Evolutionary conservation across 2,113 vertebrate species (phyloP), one percentile per base, ranked within the genome.

Genomic region (Orientallactaga bullata): DNA sequence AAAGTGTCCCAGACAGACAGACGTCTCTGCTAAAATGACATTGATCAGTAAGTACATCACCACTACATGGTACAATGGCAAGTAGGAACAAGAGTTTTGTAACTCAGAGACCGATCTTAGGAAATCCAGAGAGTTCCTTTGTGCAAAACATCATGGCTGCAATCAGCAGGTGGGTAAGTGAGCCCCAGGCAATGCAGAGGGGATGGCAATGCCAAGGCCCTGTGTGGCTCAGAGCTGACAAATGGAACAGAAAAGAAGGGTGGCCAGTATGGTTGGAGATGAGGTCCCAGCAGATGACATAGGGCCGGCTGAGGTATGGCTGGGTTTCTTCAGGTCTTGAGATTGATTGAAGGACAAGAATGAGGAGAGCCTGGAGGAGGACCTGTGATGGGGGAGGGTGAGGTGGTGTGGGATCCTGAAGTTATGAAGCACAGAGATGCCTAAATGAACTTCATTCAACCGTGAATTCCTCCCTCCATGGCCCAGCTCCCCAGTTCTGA

Each of bases 401-500:
- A 26, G 3, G n/a, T 66, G 58, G 42, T 13, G 21, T 24, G 55
- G 13, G 77, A 11, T 10, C 63, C n/a, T 26, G 9, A 47, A 66
- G 12, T 35, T 2, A 0, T 18, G 15, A 6, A 39, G n/a, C 28
- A 65, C 30, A 72, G 42, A n/a, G 55, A 10, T 61, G 42, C 39
- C 88, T 71, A 0, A 68, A 18, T 23, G 76, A 30, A 4, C 23
- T 23, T 28, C 35, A 23, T 10, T 28, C 30, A 2, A 18, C 37
- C 24, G 4, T 26, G 26, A 11, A 20, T 28, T 16, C 47, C 24
- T 39, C 10, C 58, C 47, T 39, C 58, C n/a, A 8, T 26, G 74
- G 42, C 39, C 26, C 1, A 28, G 47, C 5, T 3, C 24, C 55
- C 51, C 35, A 28, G 0, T 3, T 18, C 5, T 18, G 5, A 13